These are phyloP conservation scores for Crotalus helleri DNA, from an alignment of 2,113 vertebrate species.

Conservation along the genomic window DNA sequence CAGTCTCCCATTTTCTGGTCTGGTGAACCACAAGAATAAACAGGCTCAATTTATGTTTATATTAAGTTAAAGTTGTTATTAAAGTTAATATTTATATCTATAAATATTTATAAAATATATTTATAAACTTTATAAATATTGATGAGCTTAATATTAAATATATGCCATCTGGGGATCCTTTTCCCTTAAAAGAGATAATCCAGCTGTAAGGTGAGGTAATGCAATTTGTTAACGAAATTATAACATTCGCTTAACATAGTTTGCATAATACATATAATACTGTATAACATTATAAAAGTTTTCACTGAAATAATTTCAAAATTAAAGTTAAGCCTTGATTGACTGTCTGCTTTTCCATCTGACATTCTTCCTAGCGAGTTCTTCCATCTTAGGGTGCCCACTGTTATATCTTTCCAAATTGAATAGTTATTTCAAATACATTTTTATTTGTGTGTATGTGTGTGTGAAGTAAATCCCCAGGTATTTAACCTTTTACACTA, in stretches of 20 bases:
- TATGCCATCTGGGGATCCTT: background rate
- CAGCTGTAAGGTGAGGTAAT: background rate
- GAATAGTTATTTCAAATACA: background rate
- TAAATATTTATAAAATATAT: background rate
- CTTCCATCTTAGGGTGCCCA: background rate
- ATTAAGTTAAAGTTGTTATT: background rate
- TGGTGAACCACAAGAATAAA: background rate
- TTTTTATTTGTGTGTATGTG: background rate
- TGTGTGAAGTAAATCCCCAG: background rate
- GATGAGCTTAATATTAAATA: background rate
- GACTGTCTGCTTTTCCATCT: background rate
- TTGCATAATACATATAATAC: background rate
- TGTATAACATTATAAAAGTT: background rate
- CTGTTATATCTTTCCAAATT: background rate
- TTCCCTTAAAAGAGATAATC: background rate
- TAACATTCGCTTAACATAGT: background rate
- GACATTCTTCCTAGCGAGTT: background rate
- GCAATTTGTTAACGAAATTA: background rate
- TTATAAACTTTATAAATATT: background rate
- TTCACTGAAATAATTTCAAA: background rate
- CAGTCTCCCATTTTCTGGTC: background rate
- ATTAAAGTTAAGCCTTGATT: background rate
- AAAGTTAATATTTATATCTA: background rate
- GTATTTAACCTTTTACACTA: background rate
- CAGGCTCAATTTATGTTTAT: background rate